These are phyloP conservation scores for Tonatia bakeri DNA, from an alignment of 2,113 vertebrate genomes.

Conservation along the genomic window DNA sequence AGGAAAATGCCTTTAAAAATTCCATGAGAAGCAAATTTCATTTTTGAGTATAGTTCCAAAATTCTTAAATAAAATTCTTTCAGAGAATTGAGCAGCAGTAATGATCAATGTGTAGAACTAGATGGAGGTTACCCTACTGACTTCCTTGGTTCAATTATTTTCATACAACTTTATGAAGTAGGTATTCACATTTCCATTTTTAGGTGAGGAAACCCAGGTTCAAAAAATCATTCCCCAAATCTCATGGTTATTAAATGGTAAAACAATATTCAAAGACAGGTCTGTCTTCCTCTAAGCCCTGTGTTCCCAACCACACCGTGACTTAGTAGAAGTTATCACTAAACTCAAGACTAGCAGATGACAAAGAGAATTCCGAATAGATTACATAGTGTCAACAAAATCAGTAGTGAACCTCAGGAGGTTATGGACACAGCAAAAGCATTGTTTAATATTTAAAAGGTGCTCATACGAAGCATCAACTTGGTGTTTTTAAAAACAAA, in stretches of 20 bases:
- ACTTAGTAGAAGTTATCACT: background rate
- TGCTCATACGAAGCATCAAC: background rate
- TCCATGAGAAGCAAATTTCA: conserved; percentile 19
- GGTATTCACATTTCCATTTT: background rate
- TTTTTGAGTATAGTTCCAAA: background rate
- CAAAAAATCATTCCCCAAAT: background rate
- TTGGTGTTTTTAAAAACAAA: background rate
- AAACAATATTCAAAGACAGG: background rate
- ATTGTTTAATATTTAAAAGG: background rate
- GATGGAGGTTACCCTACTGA: background rate
- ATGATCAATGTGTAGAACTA: background rate
- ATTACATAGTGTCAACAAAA: background rate
- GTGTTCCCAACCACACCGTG: background rate
- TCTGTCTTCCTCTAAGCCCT: background rate
- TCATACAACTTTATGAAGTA: background rate
- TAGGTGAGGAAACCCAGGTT: background rate
- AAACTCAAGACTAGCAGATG: background rate
- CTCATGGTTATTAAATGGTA: background rate
- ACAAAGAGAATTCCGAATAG: background rate
- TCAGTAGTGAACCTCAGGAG: background rate
- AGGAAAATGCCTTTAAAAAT: conserved; percentile 41
- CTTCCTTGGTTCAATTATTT: background rate
- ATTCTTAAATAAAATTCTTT: conserved; percentile 30
- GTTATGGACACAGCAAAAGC: background rate
- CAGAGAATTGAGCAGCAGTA: background rate